phyloP scores from a whole-genome alignment of 2,797 vertebrate genomes.

The Rhinella marina region DNA sequence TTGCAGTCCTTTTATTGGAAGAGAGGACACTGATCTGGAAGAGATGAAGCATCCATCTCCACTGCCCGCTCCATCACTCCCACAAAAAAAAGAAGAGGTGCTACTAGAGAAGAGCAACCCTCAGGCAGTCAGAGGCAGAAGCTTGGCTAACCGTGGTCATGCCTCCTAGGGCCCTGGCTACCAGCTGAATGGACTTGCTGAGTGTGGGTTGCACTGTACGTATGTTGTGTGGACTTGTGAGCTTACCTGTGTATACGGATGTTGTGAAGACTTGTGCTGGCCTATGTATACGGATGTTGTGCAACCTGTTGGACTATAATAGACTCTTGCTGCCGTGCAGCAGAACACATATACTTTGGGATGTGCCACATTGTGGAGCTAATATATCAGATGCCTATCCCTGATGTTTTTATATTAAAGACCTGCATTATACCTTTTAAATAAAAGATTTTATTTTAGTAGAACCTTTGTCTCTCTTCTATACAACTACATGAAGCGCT shows the following conservation, averaged over 20 bases:
- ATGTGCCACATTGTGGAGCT: constrained; percentile 57
- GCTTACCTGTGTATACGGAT: constrained; percentile 38
- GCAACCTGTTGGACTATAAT: constrained; percentile 47
- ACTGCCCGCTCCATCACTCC: constrained; percentile 21
- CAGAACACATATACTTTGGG: constrained; percentile 63
- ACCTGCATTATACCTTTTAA: constrained; percentile 72
- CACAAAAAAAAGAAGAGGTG: constrained; percentile 57
- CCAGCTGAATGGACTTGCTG: not conserved
- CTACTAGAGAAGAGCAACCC: constrained; percentile 65
- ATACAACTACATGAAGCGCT: not conserved
- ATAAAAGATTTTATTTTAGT: constrained; percentile 74
- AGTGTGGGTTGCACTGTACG: constrained; percentile 32
- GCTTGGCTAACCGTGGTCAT: constrained; percentile 74
- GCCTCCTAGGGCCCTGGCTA: constrained; percentile 73
- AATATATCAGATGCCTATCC: constrained; percentile 47
- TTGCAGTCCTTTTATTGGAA: constrained; percentile 78
- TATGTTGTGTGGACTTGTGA: not conserved
- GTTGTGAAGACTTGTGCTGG: constrained; percentile 3
- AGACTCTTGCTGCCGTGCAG: constrained; percentile 77
- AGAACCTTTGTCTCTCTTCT: not conserved
- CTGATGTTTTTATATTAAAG: constrained; percentile 70
- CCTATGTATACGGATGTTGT: constrained; percentile 46
- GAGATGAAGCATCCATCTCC: constrained; percentile 57
- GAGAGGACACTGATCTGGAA: constrained; percentile 68
- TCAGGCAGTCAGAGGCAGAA: constrained; percentile 63